Percentiles rank a stretch among this genome's conserved stretches.
phyloP scores from a whole-genome alignment of 2,888 invertebrate species.

The Mallateleia sp. region DNA sequence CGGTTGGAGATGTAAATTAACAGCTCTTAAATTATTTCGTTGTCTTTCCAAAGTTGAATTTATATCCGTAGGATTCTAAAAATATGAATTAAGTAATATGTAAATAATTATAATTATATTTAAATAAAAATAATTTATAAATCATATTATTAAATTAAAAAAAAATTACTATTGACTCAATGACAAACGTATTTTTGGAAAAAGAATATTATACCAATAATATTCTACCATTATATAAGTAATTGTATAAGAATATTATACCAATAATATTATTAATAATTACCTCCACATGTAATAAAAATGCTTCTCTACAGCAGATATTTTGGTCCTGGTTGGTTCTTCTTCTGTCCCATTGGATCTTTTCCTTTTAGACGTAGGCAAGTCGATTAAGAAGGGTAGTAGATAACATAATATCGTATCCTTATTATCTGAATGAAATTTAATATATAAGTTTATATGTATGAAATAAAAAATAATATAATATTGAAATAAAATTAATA shows the following conservation, averaged over 20 bases:
- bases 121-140: not conserved
- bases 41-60: not conserved
- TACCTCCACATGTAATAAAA: slow-evolving; percentile 1
- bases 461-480: not conserved
- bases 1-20: slow-evolving; percentile 37
- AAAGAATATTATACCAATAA: no score
- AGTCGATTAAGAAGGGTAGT: not conserved
- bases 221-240: no score
- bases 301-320: not conserved
- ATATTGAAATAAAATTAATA: not conserved
- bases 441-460: no score
- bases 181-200: no score
- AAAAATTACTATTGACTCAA: no score
- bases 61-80: not conserved
- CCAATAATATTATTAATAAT: no score
- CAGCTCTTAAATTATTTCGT: not conserved
- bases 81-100: not conserved
- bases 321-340: not conserved
- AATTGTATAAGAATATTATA: no score
- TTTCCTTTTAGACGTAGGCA: not conserved
- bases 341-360: not conserved
- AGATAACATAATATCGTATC: not conserved
- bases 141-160: no score
- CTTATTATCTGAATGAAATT: not conserved
- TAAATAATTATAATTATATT: not conserved